These are phyloP conservation scores for Sinocyclocheilus grahami DNA, from an alignment of 2,113 vertebrate species.

Conservation along the genomic window DNA sequence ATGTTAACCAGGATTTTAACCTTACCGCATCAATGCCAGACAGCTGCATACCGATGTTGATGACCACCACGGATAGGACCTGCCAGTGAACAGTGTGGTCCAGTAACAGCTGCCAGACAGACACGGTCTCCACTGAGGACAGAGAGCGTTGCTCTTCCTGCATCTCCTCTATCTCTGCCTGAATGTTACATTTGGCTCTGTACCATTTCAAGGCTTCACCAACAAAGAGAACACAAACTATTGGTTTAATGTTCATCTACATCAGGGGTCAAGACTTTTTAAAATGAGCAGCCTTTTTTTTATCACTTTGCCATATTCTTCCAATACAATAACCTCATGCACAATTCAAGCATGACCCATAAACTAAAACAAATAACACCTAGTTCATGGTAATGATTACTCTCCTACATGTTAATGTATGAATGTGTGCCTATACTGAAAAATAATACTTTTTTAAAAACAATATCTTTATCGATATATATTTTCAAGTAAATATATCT, in stretches of 20 bases:
- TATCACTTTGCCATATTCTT: neutral
- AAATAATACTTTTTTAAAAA: neutral
- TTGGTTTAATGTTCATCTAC: neutral
- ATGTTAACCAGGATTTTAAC: slow-evolving; percentile 14
- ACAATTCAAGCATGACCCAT: neutral
- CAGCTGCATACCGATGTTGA: slow-evolving; percentile 91
- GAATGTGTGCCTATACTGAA: neutral
- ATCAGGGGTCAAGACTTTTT: neutral
- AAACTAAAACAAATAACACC: neutral
- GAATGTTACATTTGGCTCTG: slow-evolving; percentile 79
- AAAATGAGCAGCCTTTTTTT: neutral
- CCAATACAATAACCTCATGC: neutral
- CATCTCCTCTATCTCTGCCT: slow-evolving; percentile 86
- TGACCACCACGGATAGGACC: slow-evolving; percentile 81
- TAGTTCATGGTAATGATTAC: too few relatives aligned
- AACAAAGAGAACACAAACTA: neutral
- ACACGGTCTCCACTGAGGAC: slow-evolving; percentile 74
- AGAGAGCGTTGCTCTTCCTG: slow-evolving; percentile 84
- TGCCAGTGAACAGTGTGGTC: slow-evolving; percentile 82
- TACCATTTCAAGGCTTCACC: slow-evolving; percentile 80
- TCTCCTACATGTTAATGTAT: too few relatives aligned
- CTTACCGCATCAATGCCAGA: slow-evolving; percentile 90
- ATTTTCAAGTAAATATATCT: neutral
- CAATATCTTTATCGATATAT: neutral
- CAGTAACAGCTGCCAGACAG: slow-evolving; percentile 76